These are phyloP conservation scores for Ectobius pallidus DNA, from an alignment of 2,888 invertebrate species.

Conservation along the genomic window DNA sequence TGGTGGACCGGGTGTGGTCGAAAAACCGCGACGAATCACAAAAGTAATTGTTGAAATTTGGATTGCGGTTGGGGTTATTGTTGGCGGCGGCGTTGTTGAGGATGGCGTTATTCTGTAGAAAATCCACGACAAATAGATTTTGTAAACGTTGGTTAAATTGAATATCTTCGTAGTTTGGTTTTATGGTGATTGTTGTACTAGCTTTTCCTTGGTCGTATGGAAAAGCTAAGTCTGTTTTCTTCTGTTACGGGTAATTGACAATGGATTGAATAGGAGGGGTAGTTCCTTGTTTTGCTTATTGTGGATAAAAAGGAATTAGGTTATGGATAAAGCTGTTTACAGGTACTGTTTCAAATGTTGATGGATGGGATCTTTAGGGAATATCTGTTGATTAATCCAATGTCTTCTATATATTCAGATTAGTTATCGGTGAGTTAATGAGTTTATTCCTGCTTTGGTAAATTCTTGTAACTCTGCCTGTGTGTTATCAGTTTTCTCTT, in stretches of 20 bases:
- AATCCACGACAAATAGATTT: constrained; percentile 25
- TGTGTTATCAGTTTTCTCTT: neutral
- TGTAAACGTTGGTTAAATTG: constrained; percentile 9
- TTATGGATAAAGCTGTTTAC: no score
- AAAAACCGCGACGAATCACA: constrained; percentile 32
- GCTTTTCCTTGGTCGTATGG: neutral
- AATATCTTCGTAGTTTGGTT: constrained; percentile 17
- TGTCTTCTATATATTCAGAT: no score
- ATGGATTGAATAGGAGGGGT: no score
- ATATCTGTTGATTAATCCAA: no score
- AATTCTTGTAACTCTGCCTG: neutral
- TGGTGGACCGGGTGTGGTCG: constrained; percentile 37
- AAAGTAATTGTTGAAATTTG: constrained; percentile 47
- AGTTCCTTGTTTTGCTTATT: no score
- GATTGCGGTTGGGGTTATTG: constrained; percentile 48
- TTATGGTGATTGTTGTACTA: neutral
- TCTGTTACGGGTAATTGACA: neutral
- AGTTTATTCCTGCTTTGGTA: no score
- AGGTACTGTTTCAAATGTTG: no score
- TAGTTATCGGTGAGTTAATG: no score
- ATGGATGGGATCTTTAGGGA: no score
- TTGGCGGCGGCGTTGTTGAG: constrained; percentile 42
- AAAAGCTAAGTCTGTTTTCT: neutral
- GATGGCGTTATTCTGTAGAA: constrained; percentile 19
- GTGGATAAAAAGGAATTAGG: no score